Conservation (phyloP, 2,113 vertebrate genomes). For the Corythaixoides concolor region DNA sequence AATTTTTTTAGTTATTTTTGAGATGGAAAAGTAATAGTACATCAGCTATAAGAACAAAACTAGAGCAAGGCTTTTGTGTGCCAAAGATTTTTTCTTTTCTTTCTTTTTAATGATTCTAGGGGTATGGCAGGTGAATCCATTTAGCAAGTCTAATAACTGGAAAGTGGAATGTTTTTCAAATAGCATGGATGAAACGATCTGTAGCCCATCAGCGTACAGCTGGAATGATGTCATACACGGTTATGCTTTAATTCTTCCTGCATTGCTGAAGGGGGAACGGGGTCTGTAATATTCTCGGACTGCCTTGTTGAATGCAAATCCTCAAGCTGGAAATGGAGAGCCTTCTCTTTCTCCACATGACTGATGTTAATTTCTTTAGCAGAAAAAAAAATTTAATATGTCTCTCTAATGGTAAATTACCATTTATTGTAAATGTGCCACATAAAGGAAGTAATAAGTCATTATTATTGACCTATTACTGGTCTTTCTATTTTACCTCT, state of each 20-base stretch:
- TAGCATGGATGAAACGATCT: constrained; percentile 60
- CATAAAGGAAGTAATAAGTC: constrained; percentile 80
- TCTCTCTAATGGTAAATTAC: constrained; percentile 78
- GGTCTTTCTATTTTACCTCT: constrained; percentile 74
- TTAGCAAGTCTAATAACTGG: constrained; percentile 70
- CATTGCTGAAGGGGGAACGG: constrained; percentile 53
- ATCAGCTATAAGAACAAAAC: neutral
- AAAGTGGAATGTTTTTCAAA: constrained; percentile 73
- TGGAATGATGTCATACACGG: constrained; percentile 75
- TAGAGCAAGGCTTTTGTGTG: neutral
- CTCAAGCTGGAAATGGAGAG: constrained; percentile 57
- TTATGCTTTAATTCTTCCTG: constrained; percentile 75
- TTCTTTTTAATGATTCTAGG: constrained; percentile 31
- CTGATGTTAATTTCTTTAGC: constrained; percentile 74
- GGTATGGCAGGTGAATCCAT: constrained; percentile 58
- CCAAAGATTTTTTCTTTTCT: neutral
- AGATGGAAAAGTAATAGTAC: neutral
- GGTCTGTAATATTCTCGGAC: constrained; percentile 53
- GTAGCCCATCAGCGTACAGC: constrained; percentile 63
- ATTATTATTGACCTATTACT: constrained; percentile 80
- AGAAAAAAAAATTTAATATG: constrained; percentile 65
- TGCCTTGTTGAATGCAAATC: constrained; percentile 70
- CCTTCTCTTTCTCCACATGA: constrained; percentile 65
- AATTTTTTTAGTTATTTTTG: neutral
- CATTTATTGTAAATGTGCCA: constrained; percentile 81